These are phyloP conservation scores for Todiramphus saurophagus DNA, from an alignment of 2,113 vertebrate genomes.

Conservation along the genomic window DNA sequence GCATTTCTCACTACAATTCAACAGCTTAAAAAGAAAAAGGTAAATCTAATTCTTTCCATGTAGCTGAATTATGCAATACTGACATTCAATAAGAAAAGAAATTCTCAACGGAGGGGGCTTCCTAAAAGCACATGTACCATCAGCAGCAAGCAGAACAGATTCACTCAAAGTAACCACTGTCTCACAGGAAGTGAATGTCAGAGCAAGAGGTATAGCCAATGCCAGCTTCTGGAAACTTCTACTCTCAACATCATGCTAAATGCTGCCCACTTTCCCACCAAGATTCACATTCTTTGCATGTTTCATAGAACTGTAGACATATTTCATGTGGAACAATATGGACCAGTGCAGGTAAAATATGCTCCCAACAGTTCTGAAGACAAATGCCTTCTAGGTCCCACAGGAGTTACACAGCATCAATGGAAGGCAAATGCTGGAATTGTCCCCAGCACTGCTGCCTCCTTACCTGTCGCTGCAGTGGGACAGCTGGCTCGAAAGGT, in stretches of 20 bases:
- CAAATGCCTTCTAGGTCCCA: not conserved
- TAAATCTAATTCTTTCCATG: not conserved
- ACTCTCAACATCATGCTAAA: not conserved
- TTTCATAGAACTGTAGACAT: not conserved
- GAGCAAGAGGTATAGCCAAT: not conserved
- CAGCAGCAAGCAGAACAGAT: not conserved
- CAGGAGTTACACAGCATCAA: not conserved
- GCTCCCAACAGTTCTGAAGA: not conserved
- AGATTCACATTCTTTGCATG: not conserved
- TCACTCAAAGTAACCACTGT: not conserved
- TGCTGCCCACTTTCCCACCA: not conserved
- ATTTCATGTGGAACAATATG: not conserved
- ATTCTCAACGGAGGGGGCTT: not conserved
- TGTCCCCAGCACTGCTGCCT: not conserved
- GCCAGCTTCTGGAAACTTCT: not conserved
- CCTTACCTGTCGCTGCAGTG: not conserved
- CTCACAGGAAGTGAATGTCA: not conserved
- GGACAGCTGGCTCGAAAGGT: not conserved
- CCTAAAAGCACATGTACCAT: not conserved
- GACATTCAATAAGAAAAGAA: not conserved
- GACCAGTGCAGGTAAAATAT: not conserved
- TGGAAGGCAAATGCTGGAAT: not conserved
- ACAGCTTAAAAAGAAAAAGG: not conserved
- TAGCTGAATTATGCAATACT: not conserved
- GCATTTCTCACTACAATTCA: not conserved